phyloP scores from a whole-genome alignment of 2,113 vertebrate species.

The Triplophysa tibetana region DNA sequence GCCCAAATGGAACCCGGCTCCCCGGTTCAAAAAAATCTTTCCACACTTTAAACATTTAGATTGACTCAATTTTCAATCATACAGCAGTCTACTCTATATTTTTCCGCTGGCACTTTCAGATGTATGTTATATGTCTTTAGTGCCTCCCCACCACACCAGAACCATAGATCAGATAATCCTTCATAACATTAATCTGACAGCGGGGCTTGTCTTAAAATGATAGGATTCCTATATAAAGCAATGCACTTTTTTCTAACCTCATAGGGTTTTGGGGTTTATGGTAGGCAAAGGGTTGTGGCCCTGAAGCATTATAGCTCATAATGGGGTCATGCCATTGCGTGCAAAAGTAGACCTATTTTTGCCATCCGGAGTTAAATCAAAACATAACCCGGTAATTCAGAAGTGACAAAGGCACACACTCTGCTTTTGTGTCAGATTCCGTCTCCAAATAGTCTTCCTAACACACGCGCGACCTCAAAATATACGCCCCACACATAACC shows the following conservation, averaged over 20 bases:
- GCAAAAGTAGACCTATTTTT: slow-evolving; percentile 51
- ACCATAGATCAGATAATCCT: not conserved
- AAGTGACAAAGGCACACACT: slow-evolving; percentile 31
- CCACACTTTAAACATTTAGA: not conserved
- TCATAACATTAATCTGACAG: not conserved
- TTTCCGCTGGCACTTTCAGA: not conserved
- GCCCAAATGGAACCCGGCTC: not conserved
- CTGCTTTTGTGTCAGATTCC: slow-evolving; percentile 14
- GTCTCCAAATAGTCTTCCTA: slow-evolving; percentile 3
- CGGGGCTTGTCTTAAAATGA: not conserved
- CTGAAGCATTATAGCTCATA: not conserved
- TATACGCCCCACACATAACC: slow-evolving; percentile 26
- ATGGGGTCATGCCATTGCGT: slow-evolving; percentile 42
- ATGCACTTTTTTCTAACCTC: not conserved
- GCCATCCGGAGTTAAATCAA: slow-evolving; percentile 57
- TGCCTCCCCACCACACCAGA: not conserved
- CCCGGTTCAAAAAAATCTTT: not conserved
- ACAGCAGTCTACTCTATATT: not conserved
- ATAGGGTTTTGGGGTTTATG: not conserved
- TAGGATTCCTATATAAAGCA: not conserved
- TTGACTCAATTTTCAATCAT: not conserved
- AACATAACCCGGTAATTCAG: slow-evolving; percentile 60
- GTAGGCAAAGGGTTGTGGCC: not conserved
- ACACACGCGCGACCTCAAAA: slow-evolving; percentile 26
- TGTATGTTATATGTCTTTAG: not conserved